These are phyloP conservation scores for Leuciscus waleckii DNA, from an alignment of 2,797 vertebrate genomes.

Conservation along the genomic window DNA sequence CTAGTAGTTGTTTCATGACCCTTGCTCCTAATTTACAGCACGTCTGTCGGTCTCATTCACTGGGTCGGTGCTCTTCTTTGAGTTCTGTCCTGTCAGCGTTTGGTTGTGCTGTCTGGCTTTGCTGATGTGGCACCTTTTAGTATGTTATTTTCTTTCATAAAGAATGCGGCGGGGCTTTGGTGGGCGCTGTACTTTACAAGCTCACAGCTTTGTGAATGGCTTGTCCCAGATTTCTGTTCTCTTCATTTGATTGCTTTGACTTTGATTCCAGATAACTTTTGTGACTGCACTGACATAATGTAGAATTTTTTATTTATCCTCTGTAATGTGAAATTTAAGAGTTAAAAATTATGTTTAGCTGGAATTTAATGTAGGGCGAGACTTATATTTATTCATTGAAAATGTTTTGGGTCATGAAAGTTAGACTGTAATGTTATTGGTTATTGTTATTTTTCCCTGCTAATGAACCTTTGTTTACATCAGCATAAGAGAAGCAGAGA, in stretches of 20 bases:
- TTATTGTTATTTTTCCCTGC: background rate
- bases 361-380: background rate
- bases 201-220: background rate
- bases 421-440: background rate
- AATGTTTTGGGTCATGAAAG: background rate
- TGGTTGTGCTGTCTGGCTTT: conserved; percentile 61
- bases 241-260: background rate
- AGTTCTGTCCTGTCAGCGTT: conserved; percentile 76
- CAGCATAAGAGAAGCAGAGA: background rate
- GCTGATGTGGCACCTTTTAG: conserved; percentile 78
- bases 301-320: background rate
- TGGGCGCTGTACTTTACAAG: conserved; percentile 16
- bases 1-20: background rate
- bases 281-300: background rate
- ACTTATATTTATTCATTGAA: background rate
- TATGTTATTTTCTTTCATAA: conserved; percentile 69
- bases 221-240: conserved; percentile 2
- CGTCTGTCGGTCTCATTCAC: conserved; percentile 27
- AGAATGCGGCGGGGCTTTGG: conserved; percentile 40
- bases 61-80: conserved; percentile 5
- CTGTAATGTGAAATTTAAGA: background rate
- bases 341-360: background rate
- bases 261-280: background rate
- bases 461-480: background rate
- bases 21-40: background rate